A percentile compares a stretch with the other conserved stretches of the same genome.
phyloP scores from a whole-genome alignment of 2,113 vertebrate species.

The Cyanoramphus novaezelandiae region DNA sequence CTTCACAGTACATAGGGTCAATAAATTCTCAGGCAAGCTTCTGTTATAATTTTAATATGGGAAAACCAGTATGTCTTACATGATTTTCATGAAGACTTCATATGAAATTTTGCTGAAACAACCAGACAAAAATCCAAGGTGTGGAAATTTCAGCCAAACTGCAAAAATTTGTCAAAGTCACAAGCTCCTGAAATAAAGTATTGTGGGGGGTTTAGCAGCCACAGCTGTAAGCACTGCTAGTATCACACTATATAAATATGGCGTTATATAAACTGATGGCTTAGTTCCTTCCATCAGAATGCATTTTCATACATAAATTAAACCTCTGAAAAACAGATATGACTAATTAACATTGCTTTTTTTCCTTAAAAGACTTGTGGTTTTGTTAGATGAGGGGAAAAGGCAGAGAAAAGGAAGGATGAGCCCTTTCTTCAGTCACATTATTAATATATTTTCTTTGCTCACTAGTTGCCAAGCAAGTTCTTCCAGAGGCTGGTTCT shows the following conservation, averaged over 20 bases:
- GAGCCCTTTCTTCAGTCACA: neutral
- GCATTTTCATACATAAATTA: neutral
- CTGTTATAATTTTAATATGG: neutral
- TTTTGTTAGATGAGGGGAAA: neutral
- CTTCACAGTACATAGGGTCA: neutral
- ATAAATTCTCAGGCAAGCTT: neutral
- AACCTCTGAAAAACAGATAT: neutral
- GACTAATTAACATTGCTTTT: neutral
- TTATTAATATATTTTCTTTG: neutral
- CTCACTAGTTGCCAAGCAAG: constrained; percentile 11
- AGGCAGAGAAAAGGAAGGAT: neutral
- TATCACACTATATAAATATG: neutral
- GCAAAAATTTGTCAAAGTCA: neutral
- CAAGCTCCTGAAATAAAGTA: neutral
- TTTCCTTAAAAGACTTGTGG: neutral
- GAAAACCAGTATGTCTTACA: neutral
- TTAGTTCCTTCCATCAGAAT: neutral
- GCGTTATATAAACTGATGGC: neutral
- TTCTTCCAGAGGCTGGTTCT: constrained; percentile 42
- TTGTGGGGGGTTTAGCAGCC: neutral
- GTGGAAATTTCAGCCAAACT: neutral
- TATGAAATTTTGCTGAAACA: neutral
- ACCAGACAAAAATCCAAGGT: neutral
- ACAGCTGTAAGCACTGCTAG: neutral
- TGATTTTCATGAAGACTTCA: neutral